Evolutionary conservation across 2,797 vertebrate species (phyloP), one percentile per base, ranked within the genome.

Genomic region (Semaprochilodus insignis): DNA sequence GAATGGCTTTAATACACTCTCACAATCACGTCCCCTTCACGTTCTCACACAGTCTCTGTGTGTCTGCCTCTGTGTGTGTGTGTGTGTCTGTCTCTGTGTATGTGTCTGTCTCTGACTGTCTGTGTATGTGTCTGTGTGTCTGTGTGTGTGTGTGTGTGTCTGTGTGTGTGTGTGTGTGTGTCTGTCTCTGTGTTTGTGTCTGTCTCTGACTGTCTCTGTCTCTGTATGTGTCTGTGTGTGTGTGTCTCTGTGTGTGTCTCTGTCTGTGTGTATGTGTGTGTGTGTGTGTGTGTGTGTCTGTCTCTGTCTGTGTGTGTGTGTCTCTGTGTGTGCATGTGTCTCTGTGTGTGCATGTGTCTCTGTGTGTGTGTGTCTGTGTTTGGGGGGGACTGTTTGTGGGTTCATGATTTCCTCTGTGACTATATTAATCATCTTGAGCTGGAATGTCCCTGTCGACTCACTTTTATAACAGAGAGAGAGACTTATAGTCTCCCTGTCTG

Each of bases 261-360:
- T n/a, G n/a, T n/a, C n/a, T 72, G 70, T 72, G 70, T 72, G 70
- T 31, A 48, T 8, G 70, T 17, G 48, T 52, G 70, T 54, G 70
- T 27, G 70, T 27, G 44, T 52, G 70, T 52, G 71, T 55, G 71
- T 55, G 51, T 71, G 44, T 59, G 83, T 83, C 71, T 83, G 76
- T 62, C 72, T 74, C 65, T 65, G 27, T 14, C 31, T 66, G 36
- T 67, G 44, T 71, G 40, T 70, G n/a, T n/a, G n/a, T n/a, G n/a
- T n/a, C n/a, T n/a, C n/a, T n/a, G n/a, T n/a, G n/a, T n/a, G n/a
- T n/a, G n/a, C n/a, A n/a, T n/a, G n/a, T n/a, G n/a, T n/a, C n/a
- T n/a, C n/a, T n/a, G n/a, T n/a, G n/a, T n/a, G n/a, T n/a, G n/a
- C n/a, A n/a, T 52, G n/a, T 72, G 44, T 27, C n/a, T 52, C 8